Percentiles rank a stretch among this genome's conserved stretches.
These are phyloP conservation scores for Corythornis leucogaster DNA, from an alignment of 2,797 vertebrate genomes.

Conservation along the genomic window DNA sequence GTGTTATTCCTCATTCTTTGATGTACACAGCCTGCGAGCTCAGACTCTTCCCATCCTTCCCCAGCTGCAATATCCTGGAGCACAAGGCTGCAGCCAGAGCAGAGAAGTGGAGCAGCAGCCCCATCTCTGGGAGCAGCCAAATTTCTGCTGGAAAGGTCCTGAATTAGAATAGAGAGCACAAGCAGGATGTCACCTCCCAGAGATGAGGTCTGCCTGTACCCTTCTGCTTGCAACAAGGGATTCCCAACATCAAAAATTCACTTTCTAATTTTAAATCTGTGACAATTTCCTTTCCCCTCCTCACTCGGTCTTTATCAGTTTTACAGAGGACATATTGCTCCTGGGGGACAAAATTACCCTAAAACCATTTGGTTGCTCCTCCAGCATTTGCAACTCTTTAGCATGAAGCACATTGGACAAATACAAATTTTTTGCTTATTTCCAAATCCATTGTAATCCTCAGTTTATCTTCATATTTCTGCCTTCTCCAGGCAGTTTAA, in stretches of 20 bases:
- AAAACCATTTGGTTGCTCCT: not conserved
- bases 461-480: not conserved
- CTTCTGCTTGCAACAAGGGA: not conserved
- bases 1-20: not conserved
- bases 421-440: not conserved
- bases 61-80: not conserved
- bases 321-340: not conserved
- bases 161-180: not conserved
- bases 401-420: not conserved
- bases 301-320: not conserved
- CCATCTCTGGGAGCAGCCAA: not conserved
- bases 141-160: not conserved
- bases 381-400: not conserved
- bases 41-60: not conserved
- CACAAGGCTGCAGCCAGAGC: not conserved
- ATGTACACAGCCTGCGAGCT: not conserved
- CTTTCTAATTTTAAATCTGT: constrained; percentile 27
- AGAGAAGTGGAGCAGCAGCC: not conserved
- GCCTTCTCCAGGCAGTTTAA: not conserved
- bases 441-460: not conserved
- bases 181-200: not conserved
- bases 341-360: not conserved
- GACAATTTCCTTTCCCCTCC: not conserved
- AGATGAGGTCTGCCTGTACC: not conserved
- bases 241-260: not conserved